Evolutionary conservation across 2,797 vertebrate genomes (phyloP).

Genomic region (Acrocephalus scirpaceus): DNA sequence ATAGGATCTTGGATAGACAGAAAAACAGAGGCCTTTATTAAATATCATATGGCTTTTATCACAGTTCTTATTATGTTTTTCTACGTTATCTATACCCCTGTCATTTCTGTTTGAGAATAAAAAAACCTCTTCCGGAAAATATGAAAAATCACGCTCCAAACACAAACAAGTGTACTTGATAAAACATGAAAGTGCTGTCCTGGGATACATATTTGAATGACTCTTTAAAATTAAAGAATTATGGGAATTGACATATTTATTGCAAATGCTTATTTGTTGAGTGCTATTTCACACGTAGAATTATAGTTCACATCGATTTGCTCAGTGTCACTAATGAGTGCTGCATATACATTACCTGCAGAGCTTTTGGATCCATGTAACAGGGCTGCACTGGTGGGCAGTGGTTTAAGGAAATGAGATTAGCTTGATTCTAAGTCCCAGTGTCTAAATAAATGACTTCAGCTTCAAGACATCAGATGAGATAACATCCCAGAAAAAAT

Average conservation of each 20-base stretch:
- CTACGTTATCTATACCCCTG: neutral
- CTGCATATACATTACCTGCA: slow-evolving; percentile 15
- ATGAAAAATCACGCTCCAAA: neutral
- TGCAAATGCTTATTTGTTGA: slow-evolving; percentile 17
- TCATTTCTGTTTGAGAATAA: neutral
- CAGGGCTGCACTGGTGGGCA: neutral
- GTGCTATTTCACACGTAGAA: slow-evolving; percentile 8
- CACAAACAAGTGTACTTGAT: neutral
- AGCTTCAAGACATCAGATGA: slow-evolving; percentile 39
- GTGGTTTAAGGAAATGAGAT: slow-evolving; percentile 54
- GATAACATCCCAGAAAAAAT: slow-evolving; percentile 40
- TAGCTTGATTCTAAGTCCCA: slow-evolving; percentile 21
- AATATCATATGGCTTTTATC: neutral
- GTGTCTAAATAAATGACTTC: slow-evolving; percentile 58
- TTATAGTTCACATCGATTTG: neutral
- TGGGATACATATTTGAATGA: neutral
- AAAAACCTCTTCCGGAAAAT: neutral
- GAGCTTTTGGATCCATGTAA: neutral
- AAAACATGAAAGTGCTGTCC: neutral
- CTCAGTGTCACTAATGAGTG: neutral
- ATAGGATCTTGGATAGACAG: neutral
- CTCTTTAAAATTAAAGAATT: slow-evolving; percentile 15
- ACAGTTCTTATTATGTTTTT: neutral
- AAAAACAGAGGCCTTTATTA: neutral
- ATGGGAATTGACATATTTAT: slow-evolving; percentile 11